Percentiles rank a stretch among this genome's conserved stretches.
These are phyloP conservation scores for Nebria ingens DNA, from an alignment of 1,140 invertebrate species.

Conservation along the genomic window DNA sequence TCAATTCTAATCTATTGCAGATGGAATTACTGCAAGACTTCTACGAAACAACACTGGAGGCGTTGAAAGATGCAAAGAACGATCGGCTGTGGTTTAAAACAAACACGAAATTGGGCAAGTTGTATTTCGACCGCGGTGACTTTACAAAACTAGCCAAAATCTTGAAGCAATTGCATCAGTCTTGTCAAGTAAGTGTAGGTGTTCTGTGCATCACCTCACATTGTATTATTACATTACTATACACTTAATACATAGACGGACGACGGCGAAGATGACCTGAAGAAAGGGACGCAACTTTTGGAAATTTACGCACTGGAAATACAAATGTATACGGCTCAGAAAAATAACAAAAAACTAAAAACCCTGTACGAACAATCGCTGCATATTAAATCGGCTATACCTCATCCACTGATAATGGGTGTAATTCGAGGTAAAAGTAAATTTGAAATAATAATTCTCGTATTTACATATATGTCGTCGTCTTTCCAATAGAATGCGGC, in stretches of 20 bases:
- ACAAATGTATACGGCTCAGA: constrained; percentile 99
- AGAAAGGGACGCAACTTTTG: constrained; percentile 95
- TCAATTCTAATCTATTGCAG: constrained; percentile 39
- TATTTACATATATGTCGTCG: not conserved
- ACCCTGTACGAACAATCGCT: constrained; percentile 96
- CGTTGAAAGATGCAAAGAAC: constrained; percentile 97
- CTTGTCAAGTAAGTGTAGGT: constrained; percentile 62
- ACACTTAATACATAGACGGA: constrained; percentile 53
- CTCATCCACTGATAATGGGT: constrained; percentile 98
- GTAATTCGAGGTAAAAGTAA: constrained; percentile 83
- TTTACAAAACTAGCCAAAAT: constrained; percentile 93
- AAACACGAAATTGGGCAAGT: constrained; percentile 96
- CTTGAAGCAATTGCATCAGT: constrained; percentile 93
- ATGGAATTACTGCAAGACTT: constrained; percentile 99
- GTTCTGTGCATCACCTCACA: not conserved
- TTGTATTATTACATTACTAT: constrained; percentile 35
- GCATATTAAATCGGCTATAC: constrained; percentile 98
- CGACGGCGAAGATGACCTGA: constrained; percentile 98
- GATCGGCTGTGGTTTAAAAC: constrained; percentile 99
- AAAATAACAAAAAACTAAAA: constrained; percentile 99
- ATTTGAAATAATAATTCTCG: too few species aligned
- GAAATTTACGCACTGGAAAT: constrained; percentile 99
- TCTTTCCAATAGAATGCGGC: constrained; percentile 94
- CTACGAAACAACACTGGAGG: constrained; percentile 97
- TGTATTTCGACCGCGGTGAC: constrained; percentile 95